Conservation (phyloP, 2,888 invertebrate genomes). For the Seladonia tumulorum region DNA sequence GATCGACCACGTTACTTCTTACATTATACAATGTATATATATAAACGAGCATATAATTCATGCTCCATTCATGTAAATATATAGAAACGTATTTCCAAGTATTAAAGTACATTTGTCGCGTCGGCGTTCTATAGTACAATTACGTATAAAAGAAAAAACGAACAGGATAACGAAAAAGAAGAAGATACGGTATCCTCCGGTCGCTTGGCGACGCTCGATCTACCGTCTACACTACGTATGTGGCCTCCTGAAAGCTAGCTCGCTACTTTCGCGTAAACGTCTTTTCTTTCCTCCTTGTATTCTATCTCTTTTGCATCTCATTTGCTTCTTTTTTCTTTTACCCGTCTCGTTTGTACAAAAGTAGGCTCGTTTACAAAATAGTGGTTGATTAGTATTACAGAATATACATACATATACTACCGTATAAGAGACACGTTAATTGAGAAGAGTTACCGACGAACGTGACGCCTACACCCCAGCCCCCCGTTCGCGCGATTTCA, state of each 20-base stretch:
- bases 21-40: conserved; percentile 23
- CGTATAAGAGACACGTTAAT: conserved; percentile 34
- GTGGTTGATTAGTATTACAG: background rate
- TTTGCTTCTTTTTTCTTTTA: background rate
- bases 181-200: background rate
- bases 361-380: conserved; percentile 41
- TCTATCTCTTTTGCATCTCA: background rate
- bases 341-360: background rate
- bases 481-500: conserved; percentile 15
- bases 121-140: conserved; percentile 35
- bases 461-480: conserved; percentile 5
- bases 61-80: conserved; percentile 53
- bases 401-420: conserved; percentile 22
- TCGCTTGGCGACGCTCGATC: background rate
- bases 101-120: conserved; percentile 48
- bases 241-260: background rate
- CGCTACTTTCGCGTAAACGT: background rate
- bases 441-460: conserved; percentile 19
- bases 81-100: conserved; percentile 49
- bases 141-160: conserved; percentile 30
- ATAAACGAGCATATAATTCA: conserved; percentile 49
- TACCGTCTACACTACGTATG: background rate
- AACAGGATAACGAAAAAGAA: background rate
- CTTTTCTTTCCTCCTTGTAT: background rate
- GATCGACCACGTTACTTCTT: conserved; percentile 33